phyloP scores from a whole-genome alignment of 1,140 invertebrate genomes.

The Pemphigus obesinymphae region DNA sequence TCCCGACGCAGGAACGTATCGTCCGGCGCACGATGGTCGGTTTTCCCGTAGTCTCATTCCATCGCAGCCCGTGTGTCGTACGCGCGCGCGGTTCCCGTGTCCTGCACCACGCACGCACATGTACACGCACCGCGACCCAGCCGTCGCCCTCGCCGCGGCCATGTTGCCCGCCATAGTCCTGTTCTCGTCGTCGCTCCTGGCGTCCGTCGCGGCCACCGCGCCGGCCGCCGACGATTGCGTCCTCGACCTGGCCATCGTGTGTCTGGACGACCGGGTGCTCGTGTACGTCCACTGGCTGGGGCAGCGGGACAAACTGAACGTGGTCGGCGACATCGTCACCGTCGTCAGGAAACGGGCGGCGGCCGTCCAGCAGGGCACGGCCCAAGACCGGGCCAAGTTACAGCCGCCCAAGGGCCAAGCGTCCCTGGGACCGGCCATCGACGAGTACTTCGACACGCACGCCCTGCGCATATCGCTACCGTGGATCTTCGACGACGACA shows the following conservation, averaged over 20 bases:
- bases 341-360: neutral
- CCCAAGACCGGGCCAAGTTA: neutral
- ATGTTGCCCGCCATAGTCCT: neutral
- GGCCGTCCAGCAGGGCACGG: no score
- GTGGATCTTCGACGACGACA: slow-evolving; percentile 29
- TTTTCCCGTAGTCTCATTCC: neutral
- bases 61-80: neutral
- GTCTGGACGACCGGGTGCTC: slow-evolving; percentile 2
- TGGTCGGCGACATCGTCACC: slow-evolving; percentile 23
- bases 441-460: slow-evolving; percentile 33
- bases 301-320: slow-evolving; percentile 13
- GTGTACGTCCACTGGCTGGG: slow-evolving; percentile 28
- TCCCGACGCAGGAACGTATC: neutral
- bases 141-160: neutral
- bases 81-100: neutral
- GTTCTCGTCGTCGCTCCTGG: neutral
- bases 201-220: neutral
- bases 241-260: slow-evolving; percentile 21
- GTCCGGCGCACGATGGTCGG: neutral
- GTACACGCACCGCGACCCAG: neutral
- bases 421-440: slow-evolving; percentile 18
- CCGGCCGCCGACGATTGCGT: neutral
- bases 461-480: slow-evolving; percentile 21
- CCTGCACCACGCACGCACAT: neutral
- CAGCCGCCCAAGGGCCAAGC: neutral